Evolutionary conservation across 2,797 vertebrate species (phyloP), one percentile per base, ranked within the genome.

Genomic region (Mareca penelope): DNA sequence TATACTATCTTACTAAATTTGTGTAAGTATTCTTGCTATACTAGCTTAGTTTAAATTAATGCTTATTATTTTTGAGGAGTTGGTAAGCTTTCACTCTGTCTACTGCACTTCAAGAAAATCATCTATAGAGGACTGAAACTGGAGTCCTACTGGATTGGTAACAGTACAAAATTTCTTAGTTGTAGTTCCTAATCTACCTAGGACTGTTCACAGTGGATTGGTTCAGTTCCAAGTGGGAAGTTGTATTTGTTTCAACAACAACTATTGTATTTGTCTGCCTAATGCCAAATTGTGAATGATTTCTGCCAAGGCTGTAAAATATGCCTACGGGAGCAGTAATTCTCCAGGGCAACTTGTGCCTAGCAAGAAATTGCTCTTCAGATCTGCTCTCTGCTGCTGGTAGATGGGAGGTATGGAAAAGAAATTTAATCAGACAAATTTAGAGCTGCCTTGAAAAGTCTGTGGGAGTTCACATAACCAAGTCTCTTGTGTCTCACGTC

Each of bases 261-360:
- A 28, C 44, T 76, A 22, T 83, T 83, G 6, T 52, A 22, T 77
- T 89, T 87, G 37, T 65, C 33, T 85, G 46, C 31, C 44, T 65
- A 6, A 31, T 83, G 90, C 59, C 52, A 85, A 85, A 57, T 35
- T 55, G 50, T 83, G 72, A 87, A 83, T 69, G 12, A 57, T 75
- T 91, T 90, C 37, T 89, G 42, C 75, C 60, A 78, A 68, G 57
- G 48, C 57, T 90, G 42, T 35, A 89, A 88, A 90, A 63, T 79
- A 67, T 7, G 50, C 28, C 24, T 61, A 13, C 3, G 12, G 68
- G 46, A 83, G 29, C 55, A 80, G 52, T 21, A 70, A 63, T 28
- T 79, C 83, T 70, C 33, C 39, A 70, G 64, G 35, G 48, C 28
- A 86, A 6, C 23, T 60, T 86, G 42, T 72, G 17, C 42, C n/a